Conservation (phyloP, 2,113 vertebrate genomes). For the Leuciscus idus region DNA sequence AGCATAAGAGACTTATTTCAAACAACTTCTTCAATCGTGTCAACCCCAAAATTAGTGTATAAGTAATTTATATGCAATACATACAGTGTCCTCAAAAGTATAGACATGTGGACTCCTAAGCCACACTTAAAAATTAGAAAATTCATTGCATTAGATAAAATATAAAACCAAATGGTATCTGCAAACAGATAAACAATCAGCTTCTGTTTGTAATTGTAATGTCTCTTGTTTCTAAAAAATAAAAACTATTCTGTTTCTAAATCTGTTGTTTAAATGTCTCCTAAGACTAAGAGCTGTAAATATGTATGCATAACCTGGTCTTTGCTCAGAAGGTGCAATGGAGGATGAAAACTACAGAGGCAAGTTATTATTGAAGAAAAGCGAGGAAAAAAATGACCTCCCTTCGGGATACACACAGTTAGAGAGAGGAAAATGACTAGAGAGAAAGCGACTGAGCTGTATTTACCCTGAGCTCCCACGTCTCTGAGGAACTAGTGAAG, state of each 20-base stretch:
- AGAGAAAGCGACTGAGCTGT: background rate
- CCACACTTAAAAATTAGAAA: background rate
- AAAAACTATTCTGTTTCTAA: background rate
- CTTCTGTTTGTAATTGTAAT: background rate
- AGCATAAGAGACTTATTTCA: background rate
- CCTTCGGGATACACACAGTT: background rate
- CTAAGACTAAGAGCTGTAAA: slow-evolving; percentile 12
- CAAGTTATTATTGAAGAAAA: slow-evolving; percentile 3
- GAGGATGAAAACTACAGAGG: slow-evolving; percentile 28
- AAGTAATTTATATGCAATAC: too few relatives aligned
- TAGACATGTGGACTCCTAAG: background rate
- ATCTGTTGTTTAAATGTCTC: background rate
- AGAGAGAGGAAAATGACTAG: slow-evolving; percentile 4
- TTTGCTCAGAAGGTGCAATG: slow-evolving; percentile 6
- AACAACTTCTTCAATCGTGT: too few relatives aligned
- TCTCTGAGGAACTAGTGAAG: background rate
- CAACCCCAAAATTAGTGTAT: too few relatives aligned
- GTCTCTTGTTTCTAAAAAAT: background rate
- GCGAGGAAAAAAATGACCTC: background rate
- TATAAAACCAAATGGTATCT: background rate
- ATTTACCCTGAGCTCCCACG: background rate
- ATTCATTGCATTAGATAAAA: background rate
- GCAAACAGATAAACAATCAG: background rate
- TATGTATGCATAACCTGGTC: slow-evolving; percentile 1
- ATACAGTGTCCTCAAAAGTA: background rate